Percentiles rank a stretch among this genome's conserved stretches.
phyloP scores from a whole-genome alignment of 2,888 invertebrate genomes.

The Molanna angustata region DNA sequence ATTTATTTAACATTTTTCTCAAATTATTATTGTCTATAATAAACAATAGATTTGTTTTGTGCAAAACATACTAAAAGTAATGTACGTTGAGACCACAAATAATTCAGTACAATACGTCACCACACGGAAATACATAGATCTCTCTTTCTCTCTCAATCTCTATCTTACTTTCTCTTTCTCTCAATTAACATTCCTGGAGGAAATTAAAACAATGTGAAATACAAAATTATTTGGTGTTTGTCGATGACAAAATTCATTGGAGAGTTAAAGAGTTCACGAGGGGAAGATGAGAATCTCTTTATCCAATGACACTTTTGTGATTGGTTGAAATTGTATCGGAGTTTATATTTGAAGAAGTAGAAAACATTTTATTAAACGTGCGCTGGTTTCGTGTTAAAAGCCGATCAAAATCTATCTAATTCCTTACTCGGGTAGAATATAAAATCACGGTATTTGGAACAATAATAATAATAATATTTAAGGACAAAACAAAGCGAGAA shows the following conservation, averaged over 20 bases:
- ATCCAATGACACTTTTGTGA: constrained; percentile 19
- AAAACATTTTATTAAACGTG: constrained; percentile 17
- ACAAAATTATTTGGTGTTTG: no score
- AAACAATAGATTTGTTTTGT: constrained; percentile 58
- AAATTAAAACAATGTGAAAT: no score
- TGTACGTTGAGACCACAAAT: constrained; percentile 25
- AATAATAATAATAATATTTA: no score
- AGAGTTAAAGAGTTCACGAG: constrained; percentile 24
- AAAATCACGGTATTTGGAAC: background rate
- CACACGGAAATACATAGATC: no score
- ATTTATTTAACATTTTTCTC: constrained; percentile 13
- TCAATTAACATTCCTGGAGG: no score
- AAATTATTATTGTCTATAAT: constrained; percentile 54
- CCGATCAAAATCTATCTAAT: constrained; percentile 18
- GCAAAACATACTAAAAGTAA: constrained; percentile 45
- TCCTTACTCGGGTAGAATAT: background rate
- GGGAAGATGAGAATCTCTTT: constrained; percentile 27
- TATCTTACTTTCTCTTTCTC: no score
- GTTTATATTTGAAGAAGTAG: background rate
- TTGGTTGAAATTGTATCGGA: constrained; percentile 23
- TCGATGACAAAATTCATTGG: constrained; percentile 6
- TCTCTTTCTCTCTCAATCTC: no score
- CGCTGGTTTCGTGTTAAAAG: constrained; percentile 9
- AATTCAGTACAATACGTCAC: no score
- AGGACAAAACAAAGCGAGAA: constrained; percentile 6